Evolutionary conservation across 2,888 invertebrate species (phyloP), one percentile per base, ranked within the genome.

Genomic region (Geotrupes spiniger): DNA sequence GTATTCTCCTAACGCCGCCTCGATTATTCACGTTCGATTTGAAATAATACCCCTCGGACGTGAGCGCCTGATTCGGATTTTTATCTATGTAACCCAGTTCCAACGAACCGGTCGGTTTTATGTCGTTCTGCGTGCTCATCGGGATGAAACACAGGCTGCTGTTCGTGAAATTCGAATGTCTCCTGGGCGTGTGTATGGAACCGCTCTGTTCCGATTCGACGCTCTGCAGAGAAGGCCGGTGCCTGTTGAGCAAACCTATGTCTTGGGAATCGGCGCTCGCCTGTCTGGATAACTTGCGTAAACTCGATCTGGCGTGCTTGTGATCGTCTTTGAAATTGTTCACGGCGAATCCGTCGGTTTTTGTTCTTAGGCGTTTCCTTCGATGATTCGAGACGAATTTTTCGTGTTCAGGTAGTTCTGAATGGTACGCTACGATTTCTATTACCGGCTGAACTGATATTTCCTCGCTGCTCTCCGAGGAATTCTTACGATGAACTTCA

Each of bases 401-500:
- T n/a, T 60, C 52, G 28, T 52, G 25, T 33, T 58, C 54, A 47
- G 53, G 38, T 42, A 49, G 53, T 46, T 64, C 61, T 27, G 49
- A 27, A n/a, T 54, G 50, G 29, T 58, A 56, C 4, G 62, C 53
- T 2, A 70, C 58, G 36, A 73, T 73, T 55, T 78, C 78, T 1
- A 73, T 59, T 15, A 79, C 76, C 36, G 76, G 74, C 16, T 73
- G 74, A 41, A 79, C 76, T 46, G 77, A 75, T 55, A 83, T 82
- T 54, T 88, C 87, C 66, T 89, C 87, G 60, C 89, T 89, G 54
- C 91, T 91, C 71, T 89, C 91, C 0, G 91, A 91, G 65, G 91
- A 92, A 70, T 92, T 91, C 70, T 92, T 92, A 49, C 92, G 82
- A 74, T 94, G 93, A 44, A 94, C 92, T 74, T 94, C 93, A 49